Base-by-base conservation (phyloP, 1,140 invertebrate species). In the Brachionus plicatilis region DNA sequence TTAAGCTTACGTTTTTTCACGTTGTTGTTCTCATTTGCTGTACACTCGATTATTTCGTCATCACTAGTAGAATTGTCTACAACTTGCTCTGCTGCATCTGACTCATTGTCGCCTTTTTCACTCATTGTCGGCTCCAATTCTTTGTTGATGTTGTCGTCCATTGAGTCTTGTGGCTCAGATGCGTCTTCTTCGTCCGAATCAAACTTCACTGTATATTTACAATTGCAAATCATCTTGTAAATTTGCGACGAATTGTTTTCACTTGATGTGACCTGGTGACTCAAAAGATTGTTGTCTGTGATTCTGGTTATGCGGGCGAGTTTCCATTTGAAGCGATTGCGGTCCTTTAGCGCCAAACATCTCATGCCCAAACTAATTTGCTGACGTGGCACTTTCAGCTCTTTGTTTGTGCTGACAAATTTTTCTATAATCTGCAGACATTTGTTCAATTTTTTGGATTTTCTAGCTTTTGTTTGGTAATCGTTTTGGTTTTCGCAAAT, bases 141-240 rank as follows among this genome's bases (percentile, higher is more conserved):
- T 65, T n/a, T 50, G 17, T 33, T 80, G 2, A 80, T 37, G 53
- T 80, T 65, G 9, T 80, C 76, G 14, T 80, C 76, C 27, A 47
- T 43, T 11, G 2, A 41, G 2, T 56, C 24, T 29, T 56, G n/a
- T 11, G n/a, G n/a, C 14, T 60, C 76, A 37, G 14, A 6, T 11
- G 24, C 50, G 0, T 80, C 50, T 27, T 80, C 76, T 17, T 80
- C 76, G 17, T 80, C 76, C 12, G 79, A 82, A 41, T 82, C 79
- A 47, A 82, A 82, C 41, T 65, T 43, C 0, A 82, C 79, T 2
- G n/a, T 65, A 56, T 82, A 82, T 68, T 82, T 76, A 53, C 72
- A 50, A 76, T 76, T 76, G 33, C 72, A 76, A 50, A 76, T 76
- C 45, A 76, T 76, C 27, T 50, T 47, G 27, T 76, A 47, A 27